These are phyloP conservation scores for Rhinoraja longicauda DNA, from an alignment of 2,797 vertebrate genomes.

Conservation along the genomic window DNA sequence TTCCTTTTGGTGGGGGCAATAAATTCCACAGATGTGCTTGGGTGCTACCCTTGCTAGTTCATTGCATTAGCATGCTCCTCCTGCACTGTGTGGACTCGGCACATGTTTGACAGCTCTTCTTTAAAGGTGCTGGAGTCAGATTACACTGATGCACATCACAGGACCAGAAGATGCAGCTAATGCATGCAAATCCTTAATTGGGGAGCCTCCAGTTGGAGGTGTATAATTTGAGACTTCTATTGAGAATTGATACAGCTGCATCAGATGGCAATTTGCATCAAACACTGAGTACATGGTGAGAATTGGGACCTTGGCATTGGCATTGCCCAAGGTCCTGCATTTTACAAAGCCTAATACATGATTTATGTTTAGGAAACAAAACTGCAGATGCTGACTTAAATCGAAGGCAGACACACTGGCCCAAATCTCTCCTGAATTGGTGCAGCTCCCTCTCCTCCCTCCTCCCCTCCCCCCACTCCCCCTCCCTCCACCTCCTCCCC, in stretches of 20 bases:
- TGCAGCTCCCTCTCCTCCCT: no score
- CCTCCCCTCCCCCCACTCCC: no score
- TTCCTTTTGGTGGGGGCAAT: not conserved
- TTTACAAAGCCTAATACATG: not conserved
- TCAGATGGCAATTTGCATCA: no score
- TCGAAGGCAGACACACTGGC: no score
- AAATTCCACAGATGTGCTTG: not conserved
- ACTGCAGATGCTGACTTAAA: no score
- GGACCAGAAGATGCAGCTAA: not conserved
- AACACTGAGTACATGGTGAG: not conserved
- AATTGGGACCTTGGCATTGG: not conserved
- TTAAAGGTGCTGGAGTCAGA: not conserved
- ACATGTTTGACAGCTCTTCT: not conserved
- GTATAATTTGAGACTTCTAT: not conserved
- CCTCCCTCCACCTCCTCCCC: no score
- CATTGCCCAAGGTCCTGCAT: not conserved
- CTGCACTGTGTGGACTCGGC: not conserved
- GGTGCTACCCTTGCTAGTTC: not conserved
- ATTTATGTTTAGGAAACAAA: no score
- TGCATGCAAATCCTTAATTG: not conserved
- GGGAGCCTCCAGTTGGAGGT: not conserved
- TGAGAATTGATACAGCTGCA: no score
- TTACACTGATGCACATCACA: not conserved
- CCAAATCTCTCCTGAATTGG: no score
- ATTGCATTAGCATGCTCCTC: not conserved